These are phyloP conservation scores for Aporrectodea caliginosa DNA, from an alignment of 1,140 invertebrate species.

Conservation along the genomic window DNA sequence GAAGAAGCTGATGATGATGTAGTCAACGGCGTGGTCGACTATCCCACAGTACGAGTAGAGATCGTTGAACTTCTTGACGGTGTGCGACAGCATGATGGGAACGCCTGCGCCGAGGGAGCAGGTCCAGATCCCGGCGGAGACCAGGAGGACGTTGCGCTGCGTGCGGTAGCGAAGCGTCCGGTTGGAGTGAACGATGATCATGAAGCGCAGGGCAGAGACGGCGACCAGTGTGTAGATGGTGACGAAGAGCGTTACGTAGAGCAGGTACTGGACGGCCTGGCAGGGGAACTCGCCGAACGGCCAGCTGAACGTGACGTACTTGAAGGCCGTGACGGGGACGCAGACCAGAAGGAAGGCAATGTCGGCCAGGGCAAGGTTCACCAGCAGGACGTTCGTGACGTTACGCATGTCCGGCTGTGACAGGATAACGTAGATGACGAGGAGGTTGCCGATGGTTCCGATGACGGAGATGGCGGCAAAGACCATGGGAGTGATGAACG, in stretches of 20 bases:
- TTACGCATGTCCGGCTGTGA: neutral
- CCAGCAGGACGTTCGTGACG: neutral
- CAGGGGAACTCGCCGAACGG: neutral
- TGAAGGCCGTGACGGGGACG: neutral
- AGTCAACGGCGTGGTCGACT: neutral
- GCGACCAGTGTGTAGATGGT: neutral
- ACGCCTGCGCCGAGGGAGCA: neutral
- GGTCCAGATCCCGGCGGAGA: neutral
- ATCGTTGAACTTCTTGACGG: neutral
- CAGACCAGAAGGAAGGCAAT: neutral
- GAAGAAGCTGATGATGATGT: conserved; percentile 3
- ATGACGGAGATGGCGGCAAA: neutral
- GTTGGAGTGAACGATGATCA: neutral
- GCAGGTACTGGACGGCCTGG: neutral
- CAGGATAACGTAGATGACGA: neutral
- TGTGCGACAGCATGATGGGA: neutral
- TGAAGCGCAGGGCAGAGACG: neutral
- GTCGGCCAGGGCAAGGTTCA: neutral
- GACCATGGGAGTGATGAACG: neutral
- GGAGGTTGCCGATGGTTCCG: neutral
- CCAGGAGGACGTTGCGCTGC: neutral
- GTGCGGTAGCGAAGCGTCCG: conserved; percentile 4
- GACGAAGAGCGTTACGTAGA: neutral
- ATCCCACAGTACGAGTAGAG: neutral
- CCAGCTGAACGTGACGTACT: neutral